Evolutionary conservation across 2,888 invertebrate species (phyloP).

Genomic region (Meta bourneti): DNA sequence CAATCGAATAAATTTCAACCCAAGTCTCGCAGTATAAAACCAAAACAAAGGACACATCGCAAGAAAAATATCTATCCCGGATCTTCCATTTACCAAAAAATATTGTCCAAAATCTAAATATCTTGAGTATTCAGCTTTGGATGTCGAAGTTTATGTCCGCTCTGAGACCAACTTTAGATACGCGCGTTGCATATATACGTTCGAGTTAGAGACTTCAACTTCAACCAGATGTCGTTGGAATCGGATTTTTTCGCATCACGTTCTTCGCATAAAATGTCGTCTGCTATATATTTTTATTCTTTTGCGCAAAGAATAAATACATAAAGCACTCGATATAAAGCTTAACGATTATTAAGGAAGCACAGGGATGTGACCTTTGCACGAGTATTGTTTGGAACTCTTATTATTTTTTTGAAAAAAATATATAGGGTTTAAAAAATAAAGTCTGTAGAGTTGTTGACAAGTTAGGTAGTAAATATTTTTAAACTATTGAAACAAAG

Average conservation of each 20-base stretch:
- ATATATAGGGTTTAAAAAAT: too few relatives aligned
- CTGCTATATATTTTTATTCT: background rate
- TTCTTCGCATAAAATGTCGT: conserved; percentile 44
- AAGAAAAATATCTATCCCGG: conserved; percentile 1
- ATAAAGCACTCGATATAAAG: background rate
- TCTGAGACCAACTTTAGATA: conserved; percentile 33
- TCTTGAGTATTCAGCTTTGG: conserved; percentile 8
- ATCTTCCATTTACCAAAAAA: background rate
- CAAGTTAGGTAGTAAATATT: too few relatives aligned
- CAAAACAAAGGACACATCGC: background rate
- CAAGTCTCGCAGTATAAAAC: too few relatives aligned
- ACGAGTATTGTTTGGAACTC: too few relatives aligned
- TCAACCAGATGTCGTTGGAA: conserved; percentile 48
- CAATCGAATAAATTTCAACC: too few relatives aligned
- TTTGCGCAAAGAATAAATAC: background rate
- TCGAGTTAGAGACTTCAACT: conserved; percentile 36
- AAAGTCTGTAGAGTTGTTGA: too few relatives aligned
- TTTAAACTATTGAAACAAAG: too few relatives aligned
- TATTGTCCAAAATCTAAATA: conserved; percentile 29
- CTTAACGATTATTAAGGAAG: background rate
- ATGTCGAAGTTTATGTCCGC: conserved; percentile 57
- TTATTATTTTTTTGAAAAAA: too few relatives aligned
- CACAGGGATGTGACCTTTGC: background rate
- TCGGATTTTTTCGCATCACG: conserved; percentile 61
- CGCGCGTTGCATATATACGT: conserved; percentile 58